phyloP scores from a whole-genome alignment of 2,113 vertebrate species.

The Eira barbara region DNA sequence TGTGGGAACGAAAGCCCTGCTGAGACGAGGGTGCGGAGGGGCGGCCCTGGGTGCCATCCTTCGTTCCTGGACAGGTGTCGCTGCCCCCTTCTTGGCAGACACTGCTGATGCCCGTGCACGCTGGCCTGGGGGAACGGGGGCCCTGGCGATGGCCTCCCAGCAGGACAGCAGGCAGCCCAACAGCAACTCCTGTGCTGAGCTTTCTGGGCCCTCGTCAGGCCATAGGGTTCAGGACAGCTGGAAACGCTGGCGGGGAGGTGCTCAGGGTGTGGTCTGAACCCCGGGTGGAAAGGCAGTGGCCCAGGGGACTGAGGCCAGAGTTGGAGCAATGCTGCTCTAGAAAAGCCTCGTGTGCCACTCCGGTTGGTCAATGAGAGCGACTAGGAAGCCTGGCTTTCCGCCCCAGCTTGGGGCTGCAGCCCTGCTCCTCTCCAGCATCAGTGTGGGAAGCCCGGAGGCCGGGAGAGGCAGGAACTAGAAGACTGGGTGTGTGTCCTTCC shows the following conservation, averaged over 20 bases:
- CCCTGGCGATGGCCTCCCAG: not conserved
- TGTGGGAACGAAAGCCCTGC: fast-evolving
- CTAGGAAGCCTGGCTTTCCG: not conserved
- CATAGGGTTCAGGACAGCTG: fast-evolving
- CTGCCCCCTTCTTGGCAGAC: not conserved
- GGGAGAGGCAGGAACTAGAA: not conserved
- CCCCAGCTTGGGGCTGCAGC: not conserved
- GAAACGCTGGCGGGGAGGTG: fast-evolving
- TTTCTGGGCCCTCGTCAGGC: not conserved
- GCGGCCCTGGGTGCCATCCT: not conserved
- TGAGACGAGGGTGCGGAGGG: fast-evolving
- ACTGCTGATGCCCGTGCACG: fast-evolving
- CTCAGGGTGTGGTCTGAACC: fast-evolving
- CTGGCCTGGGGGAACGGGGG: fast-evolving
- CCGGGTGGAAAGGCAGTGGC: not conserved
- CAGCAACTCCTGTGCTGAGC: not conserved
- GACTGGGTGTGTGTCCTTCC: not conserved
- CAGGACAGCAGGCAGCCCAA: not conserved
- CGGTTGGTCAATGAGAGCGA: not conserved
- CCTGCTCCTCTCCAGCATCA: not conserved
- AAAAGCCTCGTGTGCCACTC: not conserved
- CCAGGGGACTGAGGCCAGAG: not conserved
- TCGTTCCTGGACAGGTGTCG: not conserved
- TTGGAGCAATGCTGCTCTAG: too few relatives aligned
- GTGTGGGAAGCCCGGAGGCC: not conserved